These are phyloP conservation scores for Alviniconcha marisindica DNA, from an alignment of 1,140 invertebrate species.

Conservation along the genomic window DNA sequence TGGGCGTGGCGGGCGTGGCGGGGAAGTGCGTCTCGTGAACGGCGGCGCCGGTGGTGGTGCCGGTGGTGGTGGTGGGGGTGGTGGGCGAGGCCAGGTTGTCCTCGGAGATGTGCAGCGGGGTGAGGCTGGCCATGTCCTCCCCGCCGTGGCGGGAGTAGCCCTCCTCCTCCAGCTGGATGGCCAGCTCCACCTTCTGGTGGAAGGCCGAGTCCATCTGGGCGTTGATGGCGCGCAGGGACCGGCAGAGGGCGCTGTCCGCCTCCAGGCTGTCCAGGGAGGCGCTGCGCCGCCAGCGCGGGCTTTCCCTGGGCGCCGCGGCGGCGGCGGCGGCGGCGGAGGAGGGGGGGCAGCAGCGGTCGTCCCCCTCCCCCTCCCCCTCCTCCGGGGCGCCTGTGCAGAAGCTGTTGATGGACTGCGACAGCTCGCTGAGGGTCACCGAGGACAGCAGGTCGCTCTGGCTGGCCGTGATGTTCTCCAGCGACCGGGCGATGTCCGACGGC, in stretches of 20 bases:
- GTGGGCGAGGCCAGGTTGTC: slow-evolving; percentile 21
- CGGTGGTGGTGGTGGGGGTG: too few species aligned
- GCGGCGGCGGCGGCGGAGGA: background rate
- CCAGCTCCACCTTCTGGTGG: slow-evolving; percentile 51
- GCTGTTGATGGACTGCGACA: slow-evolving; percentile 68
- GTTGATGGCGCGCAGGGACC: slow-evolving; percentile 68
- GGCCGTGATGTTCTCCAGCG: slow-evolving; percentile 67
- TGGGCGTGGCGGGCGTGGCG: background rate
- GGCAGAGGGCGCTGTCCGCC: slow-evolving; percentile 56
- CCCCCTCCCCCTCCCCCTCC: slow-evolving; percentile 31
- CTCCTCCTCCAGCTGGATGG: slow-evolving; percentile 45
- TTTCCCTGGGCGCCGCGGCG: slow-evolving; percentile 17
- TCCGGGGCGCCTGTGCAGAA: slow-evolving; percentile 45
- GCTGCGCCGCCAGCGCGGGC: slow-evolving; percentile 59
- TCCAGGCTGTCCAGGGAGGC: slow-evolving; percentile 64
- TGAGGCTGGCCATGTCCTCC: slow-evolving; percentile 2
- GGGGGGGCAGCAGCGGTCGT: too few species aligned
- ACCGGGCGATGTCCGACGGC: slow-evolving; percentile 70
- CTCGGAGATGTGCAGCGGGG: slow-evolving; percentile 39
- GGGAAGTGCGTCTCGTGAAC: slow-evolving; percentile 37
- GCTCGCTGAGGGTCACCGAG: slow-evolving; percentile 70
- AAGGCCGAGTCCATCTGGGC: slow-evolving; percentile 69
- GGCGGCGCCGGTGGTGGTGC: background rate
- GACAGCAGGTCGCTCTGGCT: slow-evolving; percentile 67
- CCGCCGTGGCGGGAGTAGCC: slow-evolving; percentile 39